Conservation (phyloP, 2,888 invertebrate species). For the Pinctada fucata region DNA sequence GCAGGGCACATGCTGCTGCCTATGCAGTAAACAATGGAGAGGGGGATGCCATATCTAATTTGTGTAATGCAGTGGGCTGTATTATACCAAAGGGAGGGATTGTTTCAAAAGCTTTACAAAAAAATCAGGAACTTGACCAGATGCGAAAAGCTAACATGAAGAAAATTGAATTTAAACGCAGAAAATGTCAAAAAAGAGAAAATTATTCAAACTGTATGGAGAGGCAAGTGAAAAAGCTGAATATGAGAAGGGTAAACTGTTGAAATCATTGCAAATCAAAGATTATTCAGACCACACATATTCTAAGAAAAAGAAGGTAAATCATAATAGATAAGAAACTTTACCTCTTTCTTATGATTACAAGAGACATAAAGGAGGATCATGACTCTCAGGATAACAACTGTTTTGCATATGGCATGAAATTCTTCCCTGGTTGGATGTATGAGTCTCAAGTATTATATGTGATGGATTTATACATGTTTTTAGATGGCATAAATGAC, state of each 20-base stretch:
- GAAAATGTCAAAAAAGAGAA: not conserved
- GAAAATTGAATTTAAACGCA: not conserved
- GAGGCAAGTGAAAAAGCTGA: not conserved
- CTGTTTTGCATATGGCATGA: not conserved
- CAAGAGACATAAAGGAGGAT: no score
- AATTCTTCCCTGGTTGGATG: not conserved
- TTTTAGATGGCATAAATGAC: conserved; percentile 7
- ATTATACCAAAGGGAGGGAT: not conserved
- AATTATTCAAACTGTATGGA: not conserved
- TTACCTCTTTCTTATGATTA: no score
- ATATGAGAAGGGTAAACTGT: not conserved
- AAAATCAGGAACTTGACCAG: not conserved
- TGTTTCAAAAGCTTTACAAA: not conserved
- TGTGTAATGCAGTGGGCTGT: not conserved
- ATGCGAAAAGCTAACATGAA: not conserved
- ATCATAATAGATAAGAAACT: no score
- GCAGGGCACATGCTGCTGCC: not conserved
- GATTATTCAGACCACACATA: no score
- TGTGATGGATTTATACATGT: not conserved
- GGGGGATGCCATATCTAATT: not conserved
- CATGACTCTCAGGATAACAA: no score
- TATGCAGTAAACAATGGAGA: not conserved
- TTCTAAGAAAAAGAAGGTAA: no score
- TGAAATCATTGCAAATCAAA: no score
- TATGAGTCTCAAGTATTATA: conserved; percentile 1